phyloP scores from a whole-genome alignment of 2,113 vertebrate species.

The Illadopsis cleaveri region DNA sequence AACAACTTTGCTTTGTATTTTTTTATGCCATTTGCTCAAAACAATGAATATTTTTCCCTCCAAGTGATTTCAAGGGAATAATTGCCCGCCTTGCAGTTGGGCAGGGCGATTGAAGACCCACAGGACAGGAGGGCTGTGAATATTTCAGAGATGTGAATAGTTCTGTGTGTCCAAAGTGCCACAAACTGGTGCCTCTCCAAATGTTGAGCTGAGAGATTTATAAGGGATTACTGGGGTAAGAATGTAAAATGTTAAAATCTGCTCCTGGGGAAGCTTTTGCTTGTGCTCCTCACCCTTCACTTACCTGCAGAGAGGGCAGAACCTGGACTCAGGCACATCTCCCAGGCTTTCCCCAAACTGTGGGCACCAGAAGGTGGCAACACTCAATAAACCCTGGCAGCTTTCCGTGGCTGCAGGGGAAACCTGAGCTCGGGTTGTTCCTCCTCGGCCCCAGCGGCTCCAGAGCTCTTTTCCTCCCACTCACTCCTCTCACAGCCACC shows the following conservation, averaged over 20 bases:
- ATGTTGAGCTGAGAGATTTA: not conserved
- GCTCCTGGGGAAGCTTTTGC: not conserved
- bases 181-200: not conserved
- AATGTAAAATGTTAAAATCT: not conserved
- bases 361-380: not conserved
- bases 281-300: not conserved
- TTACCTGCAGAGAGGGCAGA: not conserved
- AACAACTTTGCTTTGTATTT: not conserved
- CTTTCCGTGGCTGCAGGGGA: not conserved
- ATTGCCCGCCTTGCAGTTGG: not conserved
- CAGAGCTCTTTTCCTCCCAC: not conserved
- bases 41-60: not conserved
- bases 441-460: not conserved
- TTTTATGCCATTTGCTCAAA: not conserved
- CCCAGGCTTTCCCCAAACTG: not conserved
- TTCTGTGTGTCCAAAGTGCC: not conserved
- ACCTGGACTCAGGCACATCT: not conserved
- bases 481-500: not conserved
- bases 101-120: not conserved
- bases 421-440: not conserved
- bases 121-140: not conserved
- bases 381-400: not conserved
- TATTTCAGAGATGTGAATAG: not conserved
- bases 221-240: not conserved
- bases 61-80: not conserved